Evolutionary conservation across 2,797 vertebrate species (phyloP).

Genomic region (Thalassophryne amazonica): DNA sequence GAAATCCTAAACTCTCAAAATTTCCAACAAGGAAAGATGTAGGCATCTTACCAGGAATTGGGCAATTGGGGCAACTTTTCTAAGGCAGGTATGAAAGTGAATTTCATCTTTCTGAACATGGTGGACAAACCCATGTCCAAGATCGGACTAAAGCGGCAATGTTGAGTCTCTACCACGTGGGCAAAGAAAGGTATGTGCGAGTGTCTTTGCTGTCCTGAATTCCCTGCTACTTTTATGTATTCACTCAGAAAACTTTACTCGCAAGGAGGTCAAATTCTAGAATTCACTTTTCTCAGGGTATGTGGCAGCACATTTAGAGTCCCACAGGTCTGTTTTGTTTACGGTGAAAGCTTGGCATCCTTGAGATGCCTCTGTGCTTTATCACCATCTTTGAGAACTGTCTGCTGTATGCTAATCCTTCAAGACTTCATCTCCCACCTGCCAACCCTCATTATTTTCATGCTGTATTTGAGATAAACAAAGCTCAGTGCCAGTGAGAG

Average conservation of each 20-base stretch:
- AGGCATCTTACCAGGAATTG: too few relatives aligned
- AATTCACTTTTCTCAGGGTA: conserved; percentile 26
- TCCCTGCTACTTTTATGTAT: background rate
- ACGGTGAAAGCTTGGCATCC: conserved; percentile 49
- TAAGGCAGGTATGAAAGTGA: too few relatives aligned
- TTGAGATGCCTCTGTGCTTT: conserved; percentile 47
- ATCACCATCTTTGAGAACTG: conserved; percentile 46
- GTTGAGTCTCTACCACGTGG: too few relatives aligned
- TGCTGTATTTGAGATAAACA: conserved; percentile 68
- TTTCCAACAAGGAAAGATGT: too few relatives aligned
- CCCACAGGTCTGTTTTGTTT: conserved; percentile 49
- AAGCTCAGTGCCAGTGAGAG: conserved; percentile 42
- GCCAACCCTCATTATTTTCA: conserved; percentile 74
- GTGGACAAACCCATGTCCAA: too few relatives aligned
- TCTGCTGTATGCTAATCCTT: conserved; percentile 61
- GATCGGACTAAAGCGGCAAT: too few relatives aligned
- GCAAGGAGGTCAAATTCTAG: conserved; percentile 4
- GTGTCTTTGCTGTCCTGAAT: background rate
- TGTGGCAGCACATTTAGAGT: conserved; percentile 45
- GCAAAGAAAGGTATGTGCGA: too few relatives aligned
- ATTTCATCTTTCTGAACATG: too few relatives aligned
- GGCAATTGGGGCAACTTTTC: too few relatives aligned
- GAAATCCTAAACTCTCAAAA: too few relatives aligned
- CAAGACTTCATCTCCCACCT: conserved; percentile 62
- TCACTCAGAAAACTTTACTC: background rate